phyloP scores from a whole-genome alignment of 2,888 invertebrate species.

The Cheiracanthium punctorium region DNA sequence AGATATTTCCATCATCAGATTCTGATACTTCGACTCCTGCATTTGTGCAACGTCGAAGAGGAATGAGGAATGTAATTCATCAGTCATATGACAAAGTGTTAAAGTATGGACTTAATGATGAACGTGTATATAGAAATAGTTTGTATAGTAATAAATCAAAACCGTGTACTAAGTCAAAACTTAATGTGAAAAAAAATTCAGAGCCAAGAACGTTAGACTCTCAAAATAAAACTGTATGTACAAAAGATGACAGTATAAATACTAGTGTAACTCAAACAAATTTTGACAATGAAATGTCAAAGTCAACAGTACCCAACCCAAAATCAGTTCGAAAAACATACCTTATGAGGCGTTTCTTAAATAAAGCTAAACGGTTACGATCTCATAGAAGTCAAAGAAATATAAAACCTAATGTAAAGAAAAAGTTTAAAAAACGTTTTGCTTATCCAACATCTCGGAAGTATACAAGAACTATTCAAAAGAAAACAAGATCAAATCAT shows the following conservation, averaged over 20 bases:
- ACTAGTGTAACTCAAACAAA: conserved; percentile 3
- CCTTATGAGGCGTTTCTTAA: conserved; percentile 32
- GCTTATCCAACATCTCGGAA: conserved; percentile 9
- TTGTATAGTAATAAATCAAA: conserved; percentile 19
- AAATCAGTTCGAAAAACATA: conserved; percentile 26
- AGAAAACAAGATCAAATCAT: conserved; percentile 15
- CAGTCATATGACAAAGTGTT: conserved; percentile 64
- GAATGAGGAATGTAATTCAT: conserved; percentile 55
- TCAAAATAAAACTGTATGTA: background rate
- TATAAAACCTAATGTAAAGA: conserved; percentile 47
- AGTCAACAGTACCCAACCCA: background rate
- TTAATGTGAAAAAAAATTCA: background rate
- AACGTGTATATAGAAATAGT: conserved; percentile 35
- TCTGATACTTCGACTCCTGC: conserved; percentile 56
- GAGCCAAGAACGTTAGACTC: background rate
- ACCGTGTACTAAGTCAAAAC: background rate
- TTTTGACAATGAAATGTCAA: background rate
- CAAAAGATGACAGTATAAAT: conserved; percentile 19
- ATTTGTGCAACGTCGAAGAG: conserved; percentile 33
- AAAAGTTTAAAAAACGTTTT: conserved; percentile 40
- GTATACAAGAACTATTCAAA: conserved; percentile 12
- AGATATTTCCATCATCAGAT: conserved; percentile 44
- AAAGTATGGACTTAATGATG: conserved; percentile 47
- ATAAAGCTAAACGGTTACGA: conserved; percentile 47
- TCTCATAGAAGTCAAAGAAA: conserved; percentile 31